Conservation (phyloP, 2,797 vertebrate genomes). For the Eleutherodactylus coqui region DNA sequence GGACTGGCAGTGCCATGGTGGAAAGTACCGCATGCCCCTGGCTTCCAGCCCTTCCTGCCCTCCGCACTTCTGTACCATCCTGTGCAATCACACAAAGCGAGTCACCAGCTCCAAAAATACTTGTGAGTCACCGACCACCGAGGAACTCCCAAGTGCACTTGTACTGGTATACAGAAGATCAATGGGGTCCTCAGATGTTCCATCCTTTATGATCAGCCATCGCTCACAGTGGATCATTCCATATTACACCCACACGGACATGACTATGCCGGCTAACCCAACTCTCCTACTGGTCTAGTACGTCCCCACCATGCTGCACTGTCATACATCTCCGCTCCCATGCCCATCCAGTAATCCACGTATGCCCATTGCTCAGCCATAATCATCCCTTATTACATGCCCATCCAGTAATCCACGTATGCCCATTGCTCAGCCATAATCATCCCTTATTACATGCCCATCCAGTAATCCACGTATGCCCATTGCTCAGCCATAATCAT, state of each 20-base stretch:
- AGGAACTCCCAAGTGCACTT: constrained; percentile 33
- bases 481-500: no score
- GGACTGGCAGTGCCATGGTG: constrained; percentile 35
- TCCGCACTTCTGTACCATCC: constrained; percentile 14
- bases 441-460: no score
- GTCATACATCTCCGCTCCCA: neutral
- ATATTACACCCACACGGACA: neutral
- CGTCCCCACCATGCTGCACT: neutral
- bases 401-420: neutral
- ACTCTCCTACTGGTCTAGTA: neutral
- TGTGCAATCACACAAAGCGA: constrained; percentile 32
- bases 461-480: no score
- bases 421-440: neutral
- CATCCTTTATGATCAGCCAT: constrained; percentile 36
- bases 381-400: neutral
- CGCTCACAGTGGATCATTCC: constrained; percentile 14
- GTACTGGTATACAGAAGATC: constrained; percentile 17
- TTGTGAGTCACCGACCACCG: constrained; percentile 41
- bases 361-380: neutral
- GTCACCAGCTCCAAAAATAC: constrained; percentile 45
- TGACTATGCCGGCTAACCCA: neutral
- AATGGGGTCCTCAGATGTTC: constrained; percentile 26
- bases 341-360: neutral
- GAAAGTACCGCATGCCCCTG: neutral
- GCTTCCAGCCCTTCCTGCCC: constrained; percentile 10